These are phyloP conservation scores for Aegotheles bennettii DNA, from an alignment of 2,113 vertebrate species.

Conservation along the genomic window DNA sequence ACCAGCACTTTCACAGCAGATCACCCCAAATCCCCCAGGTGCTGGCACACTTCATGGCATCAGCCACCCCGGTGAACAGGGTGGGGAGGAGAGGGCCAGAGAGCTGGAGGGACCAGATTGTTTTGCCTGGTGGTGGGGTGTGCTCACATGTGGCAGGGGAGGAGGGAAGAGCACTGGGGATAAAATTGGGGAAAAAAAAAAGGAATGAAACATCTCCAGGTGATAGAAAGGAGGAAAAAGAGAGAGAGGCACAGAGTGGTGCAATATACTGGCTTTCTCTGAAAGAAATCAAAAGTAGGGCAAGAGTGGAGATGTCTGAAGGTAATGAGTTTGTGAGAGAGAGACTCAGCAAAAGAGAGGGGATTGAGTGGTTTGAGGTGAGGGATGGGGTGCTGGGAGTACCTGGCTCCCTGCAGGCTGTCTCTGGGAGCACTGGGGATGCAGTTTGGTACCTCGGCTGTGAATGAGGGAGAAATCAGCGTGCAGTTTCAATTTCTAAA, in stretches of 20 bases:
- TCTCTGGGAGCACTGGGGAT: background rate
- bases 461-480: background rate
- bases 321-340: background rate
- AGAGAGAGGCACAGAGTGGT: rapidly evolving
- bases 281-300: background rate
- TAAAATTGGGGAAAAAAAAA: background rate
- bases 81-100: background rate
- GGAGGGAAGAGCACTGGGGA: background rate
- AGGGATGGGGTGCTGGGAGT: background rate
- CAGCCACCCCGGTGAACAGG: background rate
- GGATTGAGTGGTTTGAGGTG: rapidly evolving
- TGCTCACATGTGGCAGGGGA: rapidly evolving
- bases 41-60: rapidly evolving
- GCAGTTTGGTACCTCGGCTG: background rate
- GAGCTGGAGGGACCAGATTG: background rate
- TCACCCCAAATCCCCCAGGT: no score
- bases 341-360: background rate
- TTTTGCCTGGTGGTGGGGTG: background rate
- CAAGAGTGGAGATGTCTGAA: background rate
- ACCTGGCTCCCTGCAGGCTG: background rate
- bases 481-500: background rate
- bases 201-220: background rate
- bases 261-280: background rate
- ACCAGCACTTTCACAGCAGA: background rate
- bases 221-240: background rate